Conservation (phyloP, 2,797 vertebrate genomes). For the Phalanger gymnotis region DNA sequence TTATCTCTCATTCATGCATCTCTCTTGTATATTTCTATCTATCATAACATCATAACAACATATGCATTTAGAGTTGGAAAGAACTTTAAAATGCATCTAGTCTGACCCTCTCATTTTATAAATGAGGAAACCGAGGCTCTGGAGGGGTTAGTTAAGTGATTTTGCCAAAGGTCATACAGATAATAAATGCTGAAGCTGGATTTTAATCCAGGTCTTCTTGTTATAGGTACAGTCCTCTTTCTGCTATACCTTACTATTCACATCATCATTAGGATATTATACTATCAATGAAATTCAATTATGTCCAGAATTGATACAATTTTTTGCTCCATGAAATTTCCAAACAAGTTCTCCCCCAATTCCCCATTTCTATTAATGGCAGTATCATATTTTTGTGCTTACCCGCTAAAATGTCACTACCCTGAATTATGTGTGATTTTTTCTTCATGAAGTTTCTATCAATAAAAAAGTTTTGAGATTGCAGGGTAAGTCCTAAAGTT, state of each 20-base stretch:
- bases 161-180: neutral
- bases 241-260: neutral
- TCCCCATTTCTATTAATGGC: neutral
- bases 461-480: neutral
- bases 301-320: neutral
- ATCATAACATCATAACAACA: neutral
- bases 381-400: neutral
- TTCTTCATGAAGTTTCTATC: neutral
- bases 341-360: neutral
- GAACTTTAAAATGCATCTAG: neutral
- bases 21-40: neutral
- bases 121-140: neutral
- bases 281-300: neutral
- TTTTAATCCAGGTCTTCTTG: neutral
- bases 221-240: neutral
- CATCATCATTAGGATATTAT: neutral
- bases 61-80: neutral
- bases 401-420: neutral
- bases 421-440: neutral
- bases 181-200: neutral
- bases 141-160: neutral
- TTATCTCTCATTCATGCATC: neutral
- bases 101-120: neutral
- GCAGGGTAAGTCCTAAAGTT: neutral
- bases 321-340: neutral